Base-by-base conservation (phyloP, 2,113 vertebrate genomes). In the Herpetotheres cachinnans region DNA sequence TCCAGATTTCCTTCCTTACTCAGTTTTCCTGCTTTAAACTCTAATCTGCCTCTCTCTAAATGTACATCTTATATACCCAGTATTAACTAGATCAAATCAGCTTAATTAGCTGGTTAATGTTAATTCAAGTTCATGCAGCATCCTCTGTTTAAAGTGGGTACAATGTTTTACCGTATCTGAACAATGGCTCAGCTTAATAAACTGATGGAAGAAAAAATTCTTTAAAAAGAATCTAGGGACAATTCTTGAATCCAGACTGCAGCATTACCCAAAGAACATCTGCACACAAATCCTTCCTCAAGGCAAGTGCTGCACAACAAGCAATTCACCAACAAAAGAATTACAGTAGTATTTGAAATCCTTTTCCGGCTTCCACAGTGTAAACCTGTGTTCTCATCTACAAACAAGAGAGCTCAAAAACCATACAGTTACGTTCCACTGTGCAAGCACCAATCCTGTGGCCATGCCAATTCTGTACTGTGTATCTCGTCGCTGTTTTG, bases 241-340 rank as follows among this genome's bases (percentile, higher is more conserved):
- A 71, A 25, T 42, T 55, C 77, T 76, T 66, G 70, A 91, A 94
- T 90, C 67, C 74, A 82, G 91, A 87, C 21, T 89, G 83, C 65
- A 85, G 77, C 44, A 49, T 84, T 91, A 89, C 40, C 44, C 86
- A 56, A n/a, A 79, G 83, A 95, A 89, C 83, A 87, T 82, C 86
- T 92, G 58, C 70, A 85, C 83, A 72, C 58, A 89, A 76, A 93
- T 87, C 70, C 70, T 93, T 90, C 54, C 70, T 85, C 86, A 86
- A 97, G 69, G 55, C 89, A 95, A 97, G 76, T 49, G 61, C 94
- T 84, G 61, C 61, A 79, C 18, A 44, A 86, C 54, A 84, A 92
- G 89, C 66, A 89, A 74, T 67, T 77, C 89, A 89, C 61, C 77
- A 93, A 65, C 72, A 87, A 85, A 92, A 93, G 93, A 82, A 89